A percentile compares a stretch with the other conserved stretches of the same genome.
phyloP scores from a whole-genome alignment of 2,797 vertebrate genomes.

The Lutjanus campechanus region DNA sequence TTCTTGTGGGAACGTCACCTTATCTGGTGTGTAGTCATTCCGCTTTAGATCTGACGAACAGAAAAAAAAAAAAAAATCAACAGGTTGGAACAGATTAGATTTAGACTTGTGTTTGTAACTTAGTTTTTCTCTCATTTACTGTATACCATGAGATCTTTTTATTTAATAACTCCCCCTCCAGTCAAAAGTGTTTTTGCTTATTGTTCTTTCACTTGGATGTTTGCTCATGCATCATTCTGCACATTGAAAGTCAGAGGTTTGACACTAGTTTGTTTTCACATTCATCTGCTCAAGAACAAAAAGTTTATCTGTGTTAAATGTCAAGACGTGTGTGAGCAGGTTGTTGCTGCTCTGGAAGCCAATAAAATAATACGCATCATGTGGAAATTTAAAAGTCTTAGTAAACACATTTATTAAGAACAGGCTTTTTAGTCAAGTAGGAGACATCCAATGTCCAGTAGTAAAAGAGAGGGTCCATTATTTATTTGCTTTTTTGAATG shows the following conservation, averaged over 20 bases:
- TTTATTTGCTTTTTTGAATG: no score
- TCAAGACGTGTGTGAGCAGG: neutral
- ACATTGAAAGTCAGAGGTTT: neutral
- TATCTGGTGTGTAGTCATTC: conserved; percentile 98
- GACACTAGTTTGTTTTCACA: neutral
- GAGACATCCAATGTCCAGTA: no score
- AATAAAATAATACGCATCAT: neutral
- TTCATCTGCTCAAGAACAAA: neutral
- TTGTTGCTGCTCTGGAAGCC: neutral
- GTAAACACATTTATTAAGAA: no score
- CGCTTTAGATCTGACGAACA: conserved; percentile 91
- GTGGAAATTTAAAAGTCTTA: neutral
- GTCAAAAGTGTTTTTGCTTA: neutral
- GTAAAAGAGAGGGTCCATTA: no score
- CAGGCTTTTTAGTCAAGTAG: neutral
- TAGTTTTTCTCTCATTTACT: no score
- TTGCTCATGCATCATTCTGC: no score
- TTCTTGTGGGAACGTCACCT: conserved; percentile 92
- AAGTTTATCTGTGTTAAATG: neutral
- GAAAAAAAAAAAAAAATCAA: neutral
- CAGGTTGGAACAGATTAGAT: neutral
- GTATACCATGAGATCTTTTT: no score
- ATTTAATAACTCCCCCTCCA: neutral
- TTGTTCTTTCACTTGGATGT: neutral
- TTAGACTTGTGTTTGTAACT: neutral